Conservation (phyloP, 37 sponge, comb jelly and placozoan species). For the Chondrosia reniformis region DNA sequence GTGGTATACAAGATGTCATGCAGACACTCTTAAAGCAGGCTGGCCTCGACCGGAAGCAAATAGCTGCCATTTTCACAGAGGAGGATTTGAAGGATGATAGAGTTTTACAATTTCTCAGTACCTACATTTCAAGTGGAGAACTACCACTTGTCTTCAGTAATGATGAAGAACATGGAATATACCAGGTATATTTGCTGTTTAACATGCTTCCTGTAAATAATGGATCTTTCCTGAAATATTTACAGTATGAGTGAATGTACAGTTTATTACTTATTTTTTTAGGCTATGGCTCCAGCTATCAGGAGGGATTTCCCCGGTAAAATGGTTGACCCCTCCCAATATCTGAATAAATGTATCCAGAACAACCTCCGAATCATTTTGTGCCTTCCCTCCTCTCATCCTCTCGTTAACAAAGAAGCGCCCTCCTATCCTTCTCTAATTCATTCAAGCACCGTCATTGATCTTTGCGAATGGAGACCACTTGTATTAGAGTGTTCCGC, state of each 20-base stretch:
- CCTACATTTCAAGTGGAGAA: conserved; percentile 68
- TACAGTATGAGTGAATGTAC: neutral
- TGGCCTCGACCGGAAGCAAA: conserved; percentile 73
- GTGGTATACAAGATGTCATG: conserved; percentile 45
- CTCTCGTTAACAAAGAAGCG: conserved; percentile 47
- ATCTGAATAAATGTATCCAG: conserved; percentile 62
- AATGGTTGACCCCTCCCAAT: conserved; percentile 73
- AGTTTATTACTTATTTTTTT: neutral
- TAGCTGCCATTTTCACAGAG: conserved; percentile 65
- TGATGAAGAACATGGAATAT: conserved; percentile 87
- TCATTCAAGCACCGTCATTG: neutral
- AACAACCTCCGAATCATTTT: conserved; percentile 76
- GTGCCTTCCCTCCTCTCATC: conserved; percentile 58
- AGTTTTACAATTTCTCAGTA: conserved; percentile 59
- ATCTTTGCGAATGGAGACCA: conserved; percentile 20
- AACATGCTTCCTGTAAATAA: neutral
- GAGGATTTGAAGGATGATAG: conserved; percentile 18
- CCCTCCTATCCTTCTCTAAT: conserved; percentile 6
- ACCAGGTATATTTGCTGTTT: conserved; percentile 41
- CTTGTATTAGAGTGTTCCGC: neutral
- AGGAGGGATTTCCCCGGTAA: conserved; percentile 83
- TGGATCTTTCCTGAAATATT: neutral
- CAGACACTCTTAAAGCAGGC: conserved; percentile 65
- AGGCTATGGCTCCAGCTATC: conserved; percentile 73
- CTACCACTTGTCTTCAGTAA: conserved; percentile 70